Evolutionary conservation across 2,888 invertebrate genomes (phyloP), one percentile per base, ranked within the genome.

Genomic region (Diarsia rubi): DNA sequence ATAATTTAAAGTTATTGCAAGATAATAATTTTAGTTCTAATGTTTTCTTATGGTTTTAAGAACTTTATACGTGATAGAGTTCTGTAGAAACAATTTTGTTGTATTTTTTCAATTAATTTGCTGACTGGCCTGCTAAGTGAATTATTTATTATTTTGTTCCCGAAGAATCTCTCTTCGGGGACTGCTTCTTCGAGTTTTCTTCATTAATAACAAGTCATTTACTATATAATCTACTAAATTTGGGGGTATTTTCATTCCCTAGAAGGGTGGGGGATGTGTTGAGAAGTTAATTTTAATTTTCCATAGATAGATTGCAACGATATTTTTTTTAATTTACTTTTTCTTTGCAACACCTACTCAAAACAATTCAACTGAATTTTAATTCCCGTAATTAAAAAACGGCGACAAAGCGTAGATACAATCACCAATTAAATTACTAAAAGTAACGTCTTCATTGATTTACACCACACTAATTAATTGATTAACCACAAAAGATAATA

Each of bases 401-500:
- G 52, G 63, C 66, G 78, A 79, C 76, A 77, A 73, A 68, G 27
- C 60, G 57, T 31, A 69, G 66, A 76, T 49, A 76, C 12, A 60
- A 63, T 73, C 63, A 64, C 73, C 77, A 79, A 83, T 78, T 85
- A 83, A 78, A 82, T 78, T 86, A 84, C 75, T 49, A 62, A 81
- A 85, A 84, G 69, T 79, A 88, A 79, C 79, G 82, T 76, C 75
- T 68, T 67, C 75, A 88, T 86, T 86, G 86, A 86, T 86, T 86
- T 82, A 88, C 82, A 82, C 62, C 63, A 60, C 69, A 83, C 75
- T 81, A 86, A 86, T 86, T 88, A 86, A 88, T 82, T 86, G 87
- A 88, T 86, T 73, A 73, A 84, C 72, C 70, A 78, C 70, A 69
- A 86, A 74, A 84, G 85, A 88, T 88, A 86, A 27, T 27, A 68